Conservation (phyloP, 2,113 vertebrate genomes). For the Rostratula benghalensis region DNA sequence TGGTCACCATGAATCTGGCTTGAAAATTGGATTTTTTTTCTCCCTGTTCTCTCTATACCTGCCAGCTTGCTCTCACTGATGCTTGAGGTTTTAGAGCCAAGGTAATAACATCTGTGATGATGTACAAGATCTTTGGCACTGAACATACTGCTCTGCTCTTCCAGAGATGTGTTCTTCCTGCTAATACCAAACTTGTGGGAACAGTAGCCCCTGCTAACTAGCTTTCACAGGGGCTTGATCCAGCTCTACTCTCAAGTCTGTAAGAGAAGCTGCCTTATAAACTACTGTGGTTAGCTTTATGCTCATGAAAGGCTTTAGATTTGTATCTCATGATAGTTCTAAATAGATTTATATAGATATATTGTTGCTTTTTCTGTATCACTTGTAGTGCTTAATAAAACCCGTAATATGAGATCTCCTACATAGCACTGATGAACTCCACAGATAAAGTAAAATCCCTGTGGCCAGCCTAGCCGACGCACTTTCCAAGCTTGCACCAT, state of each 20-base stretch:
- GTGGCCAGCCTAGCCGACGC: background rate
- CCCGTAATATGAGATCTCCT: accelerated
- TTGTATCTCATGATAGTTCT: background rate
- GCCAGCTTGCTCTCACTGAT: background rate
- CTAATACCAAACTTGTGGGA: background rate
- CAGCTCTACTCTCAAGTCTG: background rate
- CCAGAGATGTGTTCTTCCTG: background rate
- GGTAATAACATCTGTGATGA: background rate
- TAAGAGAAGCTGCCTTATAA: background rate
- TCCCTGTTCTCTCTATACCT: background rate
- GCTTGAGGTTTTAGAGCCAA: background rate
- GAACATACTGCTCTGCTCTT: background rate
- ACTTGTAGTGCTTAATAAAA: background rate
- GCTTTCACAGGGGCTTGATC: background rate
- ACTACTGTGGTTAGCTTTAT: background rate
- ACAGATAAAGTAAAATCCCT: background rate
- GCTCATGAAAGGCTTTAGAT: background rate
- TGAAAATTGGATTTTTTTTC: background rate
- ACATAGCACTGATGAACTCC: background rate
- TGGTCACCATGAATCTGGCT: background rate
- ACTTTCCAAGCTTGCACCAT: background rate
- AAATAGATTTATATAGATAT: background rate
- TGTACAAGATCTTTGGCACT: background rate
- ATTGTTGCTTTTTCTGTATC: background rate
- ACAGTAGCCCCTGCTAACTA: background rate